Conservation (phyloP, 2,888 invertebrate genomes). For the Spilarctia lutea region DNA sequence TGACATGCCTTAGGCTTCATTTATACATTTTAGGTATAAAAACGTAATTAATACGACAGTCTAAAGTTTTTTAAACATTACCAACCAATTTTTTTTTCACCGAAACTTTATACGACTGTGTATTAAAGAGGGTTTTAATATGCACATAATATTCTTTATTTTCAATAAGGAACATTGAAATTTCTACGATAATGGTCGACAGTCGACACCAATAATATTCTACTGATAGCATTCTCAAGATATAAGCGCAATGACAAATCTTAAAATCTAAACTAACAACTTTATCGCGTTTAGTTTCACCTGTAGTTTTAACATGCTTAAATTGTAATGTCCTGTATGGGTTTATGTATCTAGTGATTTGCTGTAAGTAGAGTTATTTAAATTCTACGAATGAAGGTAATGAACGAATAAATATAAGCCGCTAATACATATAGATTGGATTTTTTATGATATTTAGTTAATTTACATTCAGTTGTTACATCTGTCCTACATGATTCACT, state of each 20-base stretch:
- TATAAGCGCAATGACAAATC: slow-evolving; percentile 23
- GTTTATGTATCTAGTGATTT: slow-evolving; percentile 5
- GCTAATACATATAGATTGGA: slow-evolving; percentile 23
- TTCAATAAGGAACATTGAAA: slow-evolving; percentile 29
- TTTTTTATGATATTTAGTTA: slow-evolving; percentile 1
- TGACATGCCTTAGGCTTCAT: slow-evolving; percentile 24
- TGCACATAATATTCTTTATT: slow-evolving; percentile 18
- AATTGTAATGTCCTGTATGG: slow-evolving; percentile 17
- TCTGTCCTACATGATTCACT: slow-evolving; percentile 26
- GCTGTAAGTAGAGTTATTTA: slow-evolving; percentile 11
- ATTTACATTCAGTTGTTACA: slow-evolving; percentile 14
- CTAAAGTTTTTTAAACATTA: slow-evolving; percentile 24
- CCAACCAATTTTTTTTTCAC: slow-evolving; percentile 30
- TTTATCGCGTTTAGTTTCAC: slow-evolving; percentile 21
- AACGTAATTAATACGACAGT: slow-evolving; percentile 35
- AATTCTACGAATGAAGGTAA: slow-evolving; percentile 24
- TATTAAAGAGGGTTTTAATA: slow-evolving; percentile 29
- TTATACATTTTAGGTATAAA: slow-evolving; percentile 28
- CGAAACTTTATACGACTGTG: slow-evolving; percentile 32
- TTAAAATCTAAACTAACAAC: slow-evolving; percentile 32
- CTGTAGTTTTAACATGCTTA: slow-evolving; percentile 19
- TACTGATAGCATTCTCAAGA: slow-evolving; percentile 27
- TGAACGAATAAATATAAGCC: slow-evolving; percentile 17
- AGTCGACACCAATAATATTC: slow-evolving; percentile 28
- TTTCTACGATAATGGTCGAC: slow-evolving; percentile 27